phyloP scores from a whole-genome alignment of 2,888 invertebrate species.

The Aspidiotus destructor region DNA sequence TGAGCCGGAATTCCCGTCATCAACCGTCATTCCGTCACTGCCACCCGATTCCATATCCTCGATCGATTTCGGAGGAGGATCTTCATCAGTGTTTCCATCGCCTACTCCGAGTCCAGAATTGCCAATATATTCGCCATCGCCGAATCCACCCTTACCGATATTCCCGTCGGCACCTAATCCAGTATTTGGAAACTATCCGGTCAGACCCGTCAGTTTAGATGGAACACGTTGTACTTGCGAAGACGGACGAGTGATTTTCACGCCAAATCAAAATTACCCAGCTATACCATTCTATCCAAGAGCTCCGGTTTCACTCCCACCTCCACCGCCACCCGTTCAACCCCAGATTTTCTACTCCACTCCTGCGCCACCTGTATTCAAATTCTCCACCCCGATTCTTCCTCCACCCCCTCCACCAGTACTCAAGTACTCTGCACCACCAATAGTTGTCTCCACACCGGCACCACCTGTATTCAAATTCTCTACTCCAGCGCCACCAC shows the following conservation, averaged over 20 bases:
- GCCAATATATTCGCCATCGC: not conserved
- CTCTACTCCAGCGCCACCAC: not conserved
- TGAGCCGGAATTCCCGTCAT: not conserved
- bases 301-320: not conserved
- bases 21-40: not conserved
- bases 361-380: not conserved
- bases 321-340: not conserved
- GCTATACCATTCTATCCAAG: not conserved
- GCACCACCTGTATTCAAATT: not conserved
- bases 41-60: not conserved
- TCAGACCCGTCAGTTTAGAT: not conserved
- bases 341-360: slow-evolving; percentile 7
- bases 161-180: not conserved
- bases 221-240: slow-evolving; percentile 2
- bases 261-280: not conserved
- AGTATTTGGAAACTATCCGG: not conserved
- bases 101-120: not conserved
- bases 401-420: not conserved
- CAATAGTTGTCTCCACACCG: not conserved
- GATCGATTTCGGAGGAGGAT: not conserved
- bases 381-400: not conserved
- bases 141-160: not conserved
- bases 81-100: not conserved
- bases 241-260: not conserved
- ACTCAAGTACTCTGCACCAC: not conserved